Evolutionary conservation across 2,888 invertebrate genomes (phyloP), one percentile per base, ranked within the genome.

Genomic region (Aleiodes leptofemur): DNA sequence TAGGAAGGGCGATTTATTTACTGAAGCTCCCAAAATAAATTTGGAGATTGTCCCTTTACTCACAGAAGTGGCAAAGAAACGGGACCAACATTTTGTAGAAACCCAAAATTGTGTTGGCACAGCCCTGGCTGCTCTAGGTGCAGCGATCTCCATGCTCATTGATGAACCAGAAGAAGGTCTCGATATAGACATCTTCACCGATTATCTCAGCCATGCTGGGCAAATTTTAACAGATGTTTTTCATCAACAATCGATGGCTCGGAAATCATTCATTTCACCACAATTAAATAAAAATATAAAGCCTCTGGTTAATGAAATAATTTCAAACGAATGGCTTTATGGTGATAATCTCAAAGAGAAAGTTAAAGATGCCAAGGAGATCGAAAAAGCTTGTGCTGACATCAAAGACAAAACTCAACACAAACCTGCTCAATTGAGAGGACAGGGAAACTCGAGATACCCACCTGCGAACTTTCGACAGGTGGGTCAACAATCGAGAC

Each of bases 361-460:
- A 34, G 61, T 76, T 0, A 76, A 76, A 34, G 76, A 76, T n/a
- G 38, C 51, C 1, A 69, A 73, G 34, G 64, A 73, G 14, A 73
- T 76, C 9, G 76, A 76, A n/a, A 76, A 56, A 69, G 16, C 14
- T 13, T 29, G 29, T 68, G 64, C 78, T 9, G 56, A 71, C 3
- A 78, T 78, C 4, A 71, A 75, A 9, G 73, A 76, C 1, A 53
- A 53, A 53, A 5, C 53, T 16, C n/a, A 53, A 53, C 53, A 53
- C 4, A 9, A 14, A 53, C n/a, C 1, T 3, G 16, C n/a, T 16
- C 53, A 9, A 11, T 61, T 51, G n/a, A n/a, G n/a, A n/a, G n/a
- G n/a, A n/a, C 74, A 73, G 76, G 77, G 72, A 78, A 79, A 76
- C 74, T 57, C 38, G 38, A 77, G 66, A 53, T 70, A 66, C 76